phyloP scores from a whole-genome alignment of 2,797 vertebrate genomes.

The Acipenser ruthenus region DNA sequence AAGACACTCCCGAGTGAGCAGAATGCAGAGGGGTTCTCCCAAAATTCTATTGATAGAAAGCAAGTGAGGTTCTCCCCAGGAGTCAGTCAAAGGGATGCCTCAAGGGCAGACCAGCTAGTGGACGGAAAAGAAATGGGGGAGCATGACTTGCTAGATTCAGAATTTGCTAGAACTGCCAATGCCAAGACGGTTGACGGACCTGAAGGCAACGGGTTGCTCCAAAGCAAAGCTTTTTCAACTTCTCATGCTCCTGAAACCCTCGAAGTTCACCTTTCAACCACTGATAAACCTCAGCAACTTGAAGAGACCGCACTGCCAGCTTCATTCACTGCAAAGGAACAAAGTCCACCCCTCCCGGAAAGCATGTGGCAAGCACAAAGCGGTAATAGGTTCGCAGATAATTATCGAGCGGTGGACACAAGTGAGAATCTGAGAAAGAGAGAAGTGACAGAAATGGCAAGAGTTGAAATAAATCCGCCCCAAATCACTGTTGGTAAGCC shows the following conservation, averaged over 20 bases:
- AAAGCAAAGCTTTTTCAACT: slow-evolving; percentile 19
- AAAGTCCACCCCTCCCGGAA: too few species aligned
- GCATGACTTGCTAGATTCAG: slow-evolving; percentile 52
- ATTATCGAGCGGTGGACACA: slow-evolving; percentile 16
- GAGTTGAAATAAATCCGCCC: slow-evolving; percentile 28
- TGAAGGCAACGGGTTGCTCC: slow-evolving; percentile 15
- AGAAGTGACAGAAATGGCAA: slow-evolving; percentile 25
- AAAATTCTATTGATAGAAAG: slow-evolving; percentile 59
- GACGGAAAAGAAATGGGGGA: slow-evolving; percentile 48
- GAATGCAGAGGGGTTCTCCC: slow-evolving; percentile 26
- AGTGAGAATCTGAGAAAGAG: slow-evolving; percentile 20
- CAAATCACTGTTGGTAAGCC: slow-evolving; percentile 55
- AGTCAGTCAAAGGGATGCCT: slow-evolving; percentile 25
- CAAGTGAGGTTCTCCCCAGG: slow-evolving; percentile 70
- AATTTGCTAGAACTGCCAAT: slow-evolving; percentile 22
- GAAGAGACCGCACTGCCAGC: not conserved
- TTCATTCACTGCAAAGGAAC: not conserved
- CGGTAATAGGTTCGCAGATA: slow-evolving; percentile 18
- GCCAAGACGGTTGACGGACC: slow-evolving; percentile 14
- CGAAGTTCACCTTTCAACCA: slow-evolving; percentile 15
- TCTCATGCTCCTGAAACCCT: slow-evolving; percentile 14
- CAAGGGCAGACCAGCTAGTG: slow-evolving; percentile 30
- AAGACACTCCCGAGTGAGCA: slow-evolving; percentile 28
- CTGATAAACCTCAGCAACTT: not conserved
- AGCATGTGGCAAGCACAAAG: not conserved